These are phyloP conservation scores for Ceyx margarethae DNA, from an alignment of 2,113 vertebrate genomes.

Conservation along the genomic window DNA sequence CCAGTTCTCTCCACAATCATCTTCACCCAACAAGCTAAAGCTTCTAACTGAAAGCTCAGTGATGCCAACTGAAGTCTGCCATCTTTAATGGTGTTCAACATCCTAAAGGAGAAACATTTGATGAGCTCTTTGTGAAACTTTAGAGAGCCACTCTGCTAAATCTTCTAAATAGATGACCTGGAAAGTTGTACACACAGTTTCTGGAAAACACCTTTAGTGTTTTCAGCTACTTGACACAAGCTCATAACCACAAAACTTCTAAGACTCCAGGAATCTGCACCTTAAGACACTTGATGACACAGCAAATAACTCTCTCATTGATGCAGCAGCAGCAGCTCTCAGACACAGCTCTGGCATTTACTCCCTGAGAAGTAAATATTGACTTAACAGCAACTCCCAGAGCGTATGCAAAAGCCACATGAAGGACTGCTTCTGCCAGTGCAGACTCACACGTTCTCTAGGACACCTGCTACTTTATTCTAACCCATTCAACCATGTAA, in stretches of 20 bases:
- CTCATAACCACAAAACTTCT: slow-evolving; percentile 20
- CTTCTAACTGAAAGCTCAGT: background rate
- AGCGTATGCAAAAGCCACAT: background rate
- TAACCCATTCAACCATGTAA: background rate
- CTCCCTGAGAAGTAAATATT: slow-evolving; percentile 28
- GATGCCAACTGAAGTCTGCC: background rate
- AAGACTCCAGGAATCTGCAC: slow-evolving; percentile 54
- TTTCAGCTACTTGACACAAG: slow-evolving; percentile 37
- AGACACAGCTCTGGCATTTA: background rate
- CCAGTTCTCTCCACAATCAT: background rate
- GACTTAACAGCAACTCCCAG: slow-evolving; percentile 19
- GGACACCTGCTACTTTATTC: slow-evolving; percentile 15
- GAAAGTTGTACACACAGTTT: background rate
- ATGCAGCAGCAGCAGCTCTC: slow-evolving; percentile 14
- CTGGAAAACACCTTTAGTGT: background rate
- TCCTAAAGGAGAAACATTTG: background rate
- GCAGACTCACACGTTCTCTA: background rate
- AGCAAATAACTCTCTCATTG: slow-evolving; percentile 35
- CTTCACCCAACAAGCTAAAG: background rate
- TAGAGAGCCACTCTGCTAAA: background rate
- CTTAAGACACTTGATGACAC: background rate
- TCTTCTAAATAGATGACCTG: background rate
- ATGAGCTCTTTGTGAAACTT: background rate
- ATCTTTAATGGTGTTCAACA: background rate
- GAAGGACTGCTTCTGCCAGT: background rate